Percentiles rank a stretch among this genome's conserved stretches.
phyloP scores from a whole-genome alignment of 1,140 invertebrate species.

The Muscidifurax raptorellus region DNA sequence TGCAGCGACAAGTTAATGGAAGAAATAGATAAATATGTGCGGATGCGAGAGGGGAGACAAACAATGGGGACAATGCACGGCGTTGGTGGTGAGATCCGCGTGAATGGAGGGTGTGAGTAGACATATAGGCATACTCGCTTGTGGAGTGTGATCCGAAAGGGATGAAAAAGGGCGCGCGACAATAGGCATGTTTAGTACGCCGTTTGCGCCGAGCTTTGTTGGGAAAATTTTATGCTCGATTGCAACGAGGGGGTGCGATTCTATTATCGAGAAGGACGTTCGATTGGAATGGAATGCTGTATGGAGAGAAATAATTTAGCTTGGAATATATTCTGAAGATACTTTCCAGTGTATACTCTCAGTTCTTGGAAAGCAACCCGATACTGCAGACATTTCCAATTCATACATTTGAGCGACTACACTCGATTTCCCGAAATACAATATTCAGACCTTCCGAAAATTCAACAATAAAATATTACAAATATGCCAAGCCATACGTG shows the following conservation, averaged over 20 bases:
- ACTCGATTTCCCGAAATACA: no score
- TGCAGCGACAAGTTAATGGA: neutral
- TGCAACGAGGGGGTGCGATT: neutral
- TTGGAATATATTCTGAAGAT: no score
- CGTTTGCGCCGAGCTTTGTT: neutral
- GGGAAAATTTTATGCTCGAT: neutral
- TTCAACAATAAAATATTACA: no score
- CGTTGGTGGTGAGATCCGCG: neutral
- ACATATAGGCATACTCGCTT: neutral
- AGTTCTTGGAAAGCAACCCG: no score
- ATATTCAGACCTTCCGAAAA: no score
- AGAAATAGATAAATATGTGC: slow-evolving; percentile 24
- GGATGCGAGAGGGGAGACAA: neutral
- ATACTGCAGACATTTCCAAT: no score
- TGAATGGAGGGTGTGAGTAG: neutral
- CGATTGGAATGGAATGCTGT: no score
- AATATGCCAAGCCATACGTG: no score
- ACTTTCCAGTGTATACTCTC: no score
- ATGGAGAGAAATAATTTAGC: no score
- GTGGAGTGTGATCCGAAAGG: neutral
- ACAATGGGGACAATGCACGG: neutral
- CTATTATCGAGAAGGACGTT: no score
- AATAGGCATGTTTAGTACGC: neutral
- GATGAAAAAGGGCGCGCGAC: neutral
- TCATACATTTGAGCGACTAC: no score